These are phyloP conservation scores for Cromileptes altivelis DNA, from an alignment of 2,113 vertebrate genomes.

Conservation along the genomic window DNA sequence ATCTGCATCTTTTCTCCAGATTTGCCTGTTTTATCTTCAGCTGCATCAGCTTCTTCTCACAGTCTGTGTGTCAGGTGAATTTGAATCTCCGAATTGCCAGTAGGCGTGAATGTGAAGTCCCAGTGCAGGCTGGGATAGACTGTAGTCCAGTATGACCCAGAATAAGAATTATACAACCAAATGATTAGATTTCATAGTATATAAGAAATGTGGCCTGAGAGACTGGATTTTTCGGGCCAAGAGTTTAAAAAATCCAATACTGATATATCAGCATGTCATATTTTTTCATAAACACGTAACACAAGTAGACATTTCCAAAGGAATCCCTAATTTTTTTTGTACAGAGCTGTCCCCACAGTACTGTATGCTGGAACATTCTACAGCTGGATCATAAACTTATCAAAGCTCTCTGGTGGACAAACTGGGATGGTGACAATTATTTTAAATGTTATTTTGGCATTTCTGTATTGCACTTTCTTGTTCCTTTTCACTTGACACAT, in stretches of 20 bases:
- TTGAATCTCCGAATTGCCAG: background rate
- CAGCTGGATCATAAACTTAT: background rate
- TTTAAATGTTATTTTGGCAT: background rate
- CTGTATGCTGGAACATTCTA: background rate
- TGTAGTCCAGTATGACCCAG: background rate
- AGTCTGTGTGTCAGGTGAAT: background rate
- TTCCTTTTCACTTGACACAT: background rate
- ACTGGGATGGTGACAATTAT: background rate
- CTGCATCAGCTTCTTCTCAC: conserved; percentile 4
- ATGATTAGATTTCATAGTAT: background rate
- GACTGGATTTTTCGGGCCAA: background rate
- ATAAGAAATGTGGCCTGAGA: background rate
- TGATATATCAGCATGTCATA: background rate
- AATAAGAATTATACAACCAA: background rate
- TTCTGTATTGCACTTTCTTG: background rate
- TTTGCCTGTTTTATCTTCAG: background rate
- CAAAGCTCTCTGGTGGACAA: background rate
- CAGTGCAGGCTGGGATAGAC: background rate
- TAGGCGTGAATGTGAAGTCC: background rate
- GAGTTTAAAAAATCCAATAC: background rate
- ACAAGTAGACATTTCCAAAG: background rate
- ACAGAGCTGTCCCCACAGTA: background rate
- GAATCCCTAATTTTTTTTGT: too few species aligned
- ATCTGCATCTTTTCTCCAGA: conserved; percentile 9
- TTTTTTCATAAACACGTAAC: background rate